These are phyloP conservation scores for Brachionus sp. DNA, from an alignment of 1,140 invertebrate species.

Conservation along the genomic window DNA sequence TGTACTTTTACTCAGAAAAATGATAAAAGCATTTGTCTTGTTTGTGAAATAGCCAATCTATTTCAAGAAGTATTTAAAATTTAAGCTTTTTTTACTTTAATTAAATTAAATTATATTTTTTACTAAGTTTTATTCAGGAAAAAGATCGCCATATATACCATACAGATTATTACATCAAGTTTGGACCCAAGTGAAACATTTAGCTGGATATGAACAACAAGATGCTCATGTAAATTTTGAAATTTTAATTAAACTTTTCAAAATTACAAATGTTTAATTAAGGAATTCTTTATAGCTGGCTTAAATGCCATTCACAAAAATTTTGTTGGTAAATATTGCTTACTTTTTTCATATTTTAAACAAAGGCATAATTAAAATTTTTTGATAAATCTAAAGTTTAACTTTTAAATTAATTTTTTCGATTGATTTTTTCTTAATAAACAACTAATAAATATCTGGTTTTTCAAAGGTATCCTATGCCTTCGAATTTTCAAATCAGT, in stretches of 20 bases:
- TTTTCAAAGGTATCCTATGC: no score
- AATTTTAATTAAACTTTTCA: slow-evolving; percentile 68
- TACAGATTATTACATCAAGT: slow-evolving; percentile 84
- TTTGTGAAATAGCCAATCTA: slow-evolving; percentile 80
- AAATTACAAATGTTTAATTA: neutral
- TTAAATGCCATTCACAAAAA: slow-evolving; percentile 28
- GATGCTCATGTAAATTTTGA: slow-evolving; percentile 99
- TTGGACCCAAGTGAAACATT: slow-evolving; percentile 89
- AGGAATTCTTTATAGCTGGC: slow-evolving; percentile 40
- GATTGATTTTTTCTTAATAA: no score
- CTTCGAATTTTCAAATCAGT: no score
- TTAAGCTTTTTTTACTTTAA: slow-evolving; percentile 38
- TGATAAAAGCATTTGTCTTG: slow-evolving; percentile 68
- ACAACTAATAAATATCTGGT: no score
- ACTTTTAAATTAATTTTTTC: no score
- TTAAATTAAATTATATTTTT: slow-evolving; percentile 41
- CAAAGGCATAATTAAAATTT: no score
- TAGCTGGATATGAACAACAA: slow-evolving; percentile 94
- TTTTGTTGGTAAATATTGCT: neutral
- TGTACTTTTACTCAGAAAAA: neutral
- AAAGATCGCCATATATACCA: slow-evolving; percentile 77
- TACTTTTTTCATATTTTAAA: neutral
- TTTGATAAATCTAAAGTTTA: no score
- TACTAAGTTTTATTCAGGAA: slow-evolving; percentile 81
- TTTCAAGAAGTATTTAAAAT: slow-evolving; percentile 53